Evolutionary conservation across 2,797 vertebrate species (phyloP).

Genomic region (Mus caroli): DNA sequence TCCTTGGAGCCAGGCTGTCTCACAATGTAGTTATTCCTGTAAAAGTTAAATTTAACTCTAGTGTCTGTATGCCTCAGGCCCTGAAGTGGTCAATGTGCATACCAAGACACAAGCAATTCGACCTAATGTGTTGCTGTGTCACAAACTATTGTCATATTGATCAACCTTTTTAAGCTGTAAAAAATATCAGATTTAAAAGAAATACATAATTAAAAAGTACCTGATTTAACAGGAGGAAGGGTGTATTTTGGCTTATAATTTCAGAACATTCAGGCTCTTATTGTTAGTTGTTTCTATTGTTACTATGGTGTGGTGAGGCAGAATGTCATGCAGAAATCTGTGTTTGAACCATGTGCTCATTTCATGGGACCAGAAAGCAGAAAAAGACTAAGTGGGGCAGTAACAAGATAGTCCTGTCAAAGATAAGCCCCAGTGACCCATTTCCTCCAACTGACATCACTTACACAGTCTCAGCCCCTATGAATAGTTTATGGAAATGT

Average conservation of each 20-base stretch:
- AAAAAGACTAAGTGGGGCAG: not conserved
- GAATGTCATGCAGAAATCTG: not conserved
- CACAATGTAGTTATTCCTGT: not conserved
- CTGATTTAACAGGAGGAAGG: not conserved
- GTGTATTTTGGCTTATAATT: not conserved
- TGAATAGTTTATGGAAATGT: not conserved
- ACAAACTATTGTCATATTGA: not conserved
- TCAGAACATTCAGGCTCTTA: not conserved
- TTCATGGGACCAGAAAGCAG: not conserved
- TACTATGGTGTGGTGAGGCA: not conserved
- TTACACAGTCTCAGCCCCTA: not conserved
- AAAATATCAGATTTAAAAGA: not conserved
- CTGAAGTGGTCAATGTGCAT: not conserved
- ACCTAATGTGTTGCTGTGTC: not conserved
- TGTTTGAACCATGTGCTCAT: not conserved
- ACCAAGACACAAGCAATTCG: not conserved
- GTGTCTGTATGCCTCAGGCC: not conserved
- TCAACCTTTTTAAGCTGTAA: not conserved
- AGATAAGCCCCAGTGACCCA: too few relatives aligned
- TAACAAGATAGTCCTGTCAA: not conserved
- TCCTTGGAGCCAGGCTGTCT: not conserved
- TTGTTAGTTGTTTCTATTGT: not conserved
- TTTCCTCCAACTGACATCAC: not conserved
- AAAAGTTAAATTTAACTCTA: not conserved
- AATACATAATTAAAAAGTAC: not conserved